Evolutionary conservation across 1,140 invertebrate species (phyloP).

Genomic region (Brachionus koreanus): DNA sequence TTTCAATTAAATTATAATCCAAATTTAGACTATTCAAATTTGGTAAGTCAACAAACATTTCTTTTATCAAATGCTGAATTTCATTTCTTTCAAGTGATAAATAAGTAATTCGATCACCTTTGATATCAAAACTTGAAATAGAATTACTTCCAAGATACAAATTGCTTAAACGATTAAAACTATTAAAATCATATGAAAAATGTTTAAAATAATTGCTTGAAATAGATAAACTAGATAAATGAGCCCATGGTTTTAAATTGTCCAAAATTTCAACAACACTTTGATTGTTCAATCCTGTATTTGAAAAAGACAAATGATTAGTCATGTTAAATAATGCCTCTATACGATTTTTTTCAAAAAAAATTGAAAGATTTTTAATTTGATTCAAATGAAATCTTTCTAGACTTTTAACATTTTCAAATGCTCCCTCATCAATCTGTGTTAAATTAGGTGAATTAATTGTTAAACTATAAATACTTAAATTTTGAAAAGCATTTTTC

Average conservation of each 20-base stretch:
- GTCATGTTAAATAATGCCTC: neutral
- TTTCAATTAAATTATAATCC: neutral
- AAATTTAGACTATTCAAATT: neutral
- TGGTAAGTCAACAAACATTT: neutral
- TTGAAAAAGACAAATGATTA: neutral
- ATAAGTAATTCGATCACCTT: neutral
- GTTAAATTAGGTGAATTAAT: neutral
- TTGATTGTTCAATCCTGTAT: neutral
- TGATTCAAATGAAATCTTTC: neutral
- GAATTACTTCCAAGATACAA: neutral
- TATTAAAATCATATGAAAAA: conserved; percentile 6
- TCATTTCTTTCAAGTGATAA: neutral
- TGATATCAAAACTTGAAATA: neutral
- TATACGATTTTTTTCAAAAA: neutral
- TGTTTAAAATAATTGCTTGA: neutral
- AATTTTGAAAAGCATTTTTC: neutral
- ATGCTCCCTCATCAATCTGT: neutral
- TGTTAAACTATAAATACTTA: neutral
- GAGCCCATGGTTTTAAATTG: neutral
- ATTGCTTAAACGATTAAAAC: neutral
- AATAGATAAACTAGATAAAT: neutral
- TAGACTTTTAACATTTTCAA: neutral
- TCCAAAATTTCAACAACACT: neutral
- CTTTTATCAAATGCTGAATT: neutral
- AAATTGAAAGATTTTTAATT: neutral